Base-by-base conservation (phyloP, 2,113 vertebrate genomes). In the Tragelaphus buxtoni region DNA sequence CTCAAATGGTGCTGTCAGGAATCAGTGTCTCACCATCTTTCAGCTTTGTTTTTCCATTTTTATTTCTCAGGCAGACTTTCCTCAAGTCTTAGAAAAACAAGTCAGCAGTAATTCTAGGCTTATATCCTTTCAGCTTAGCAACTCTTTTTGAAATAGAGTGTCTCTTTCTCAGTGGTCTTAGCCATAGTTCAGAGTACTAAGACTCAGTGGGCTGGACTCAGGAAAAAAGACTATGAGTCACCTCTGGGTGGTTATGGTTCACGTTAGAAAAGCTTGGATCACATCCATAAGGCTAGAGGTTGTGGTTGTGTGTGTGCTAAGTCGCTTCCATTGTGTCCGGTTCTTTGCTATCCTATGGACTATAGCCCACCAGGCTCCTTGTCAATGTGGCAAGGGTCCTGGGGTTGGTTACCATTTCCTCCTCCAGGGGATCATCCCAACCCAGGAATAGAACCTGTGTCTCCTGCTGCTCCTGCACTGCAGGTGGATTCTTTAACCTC, bases 61-160 rank as follows among this genome's bases (percentile, higher is more conserved):
- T 93, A 83, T 58, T 84, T 82, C 20, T 89, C 11, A 86, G 56
- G 26, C 5, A 88, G 11, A 7, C 26, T 89, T 88, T 80, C n/a
- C 58, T 88, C 61, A 86, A 76, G 79, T 86, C n/a, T 90, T 86
- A 39, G 49, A 58, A 80, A 94, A 94, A 92, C 85, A 77, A 65
- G 22, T 17, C 76, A 90, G 45, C 7, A 60, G 74, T 53, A 74
- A 86, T 35, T 94, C 45, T 63, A 82, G 39, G 35, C 42, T 76
- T 95, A 13, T 84, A 56, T 77, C 35, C 22, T 86, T 65, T 42
- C 30, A 85, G 55, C 1, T 72, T 72, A 80, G 20, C 26, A 80
- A 17, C 39, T 74, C 35, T 35, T 58, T 17, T 58, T 79, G 79
- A 88, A 72, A 79, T 51, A 69, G 69, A 65, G 4, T 35, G 8